phyloP scores from a whole-genome alignment of 2,113 vertebrate species.

The Ceyx margarethae region DNA sequence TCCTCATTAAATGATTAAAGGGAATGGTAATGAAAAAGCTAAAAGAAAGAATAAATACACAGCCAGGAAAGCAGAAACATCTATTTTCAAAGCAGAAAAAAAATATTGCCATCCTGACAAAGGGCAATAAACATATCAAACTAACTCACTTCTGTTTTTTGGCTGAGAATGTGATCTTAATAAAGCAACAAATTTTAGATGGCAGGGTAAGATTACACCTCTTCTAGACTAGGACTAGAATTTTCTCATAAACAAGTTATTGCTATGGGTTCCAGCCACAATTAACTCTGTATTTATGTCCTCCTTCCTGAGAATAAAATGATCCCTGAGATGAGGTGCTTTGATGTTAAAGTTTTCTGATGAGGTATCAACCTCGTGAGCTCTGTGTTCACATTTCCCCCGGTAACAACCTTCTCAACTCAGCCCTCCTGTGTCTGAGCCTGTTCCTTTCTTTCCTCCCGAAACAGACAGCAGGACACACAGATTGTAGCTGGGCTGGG shows the following conservation, averaged over 20 bases:
- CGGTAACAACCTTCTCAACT: background rate
- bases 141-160: conserved; percentile 25
- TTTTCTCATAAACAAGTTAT: conserved; percentile 24
- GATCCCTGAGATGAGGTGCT: background rate
- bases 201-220: conserved; percentile 17
- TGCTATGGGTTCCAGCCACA: background rate
- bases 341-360: background rate
- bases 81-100: conserved; percentile 57
- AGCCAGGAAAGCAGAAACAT: conserved; percentile 10
- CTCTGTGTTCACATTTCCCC: rapidly evolving
- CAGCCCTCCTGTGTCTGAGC: background rate
- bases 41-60: conserved; percentile 34
- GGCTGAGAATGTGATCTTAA: background rate
- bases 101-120: conserved; percentile 55
- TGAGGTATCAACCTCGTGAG: background rate
- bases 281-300: conserved; percentile 15
- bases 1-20: conserved; percentile 63
- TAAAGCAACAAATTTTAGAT: conserved; percentile 47
- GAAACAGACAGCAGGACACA: background rate
- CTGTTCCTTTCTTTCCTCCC: background rate
- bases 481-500: background rate
- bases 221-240: conserved; percentile 14
- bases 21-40: conserved; percentile 44
- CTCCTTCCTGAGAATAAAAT: background rate
- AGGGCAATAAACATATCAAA: conserved; percentile 63